Base-by-base conservation (phyloP, 2,797 vertebrate genomes). In the Paguma larvata region DNA sequence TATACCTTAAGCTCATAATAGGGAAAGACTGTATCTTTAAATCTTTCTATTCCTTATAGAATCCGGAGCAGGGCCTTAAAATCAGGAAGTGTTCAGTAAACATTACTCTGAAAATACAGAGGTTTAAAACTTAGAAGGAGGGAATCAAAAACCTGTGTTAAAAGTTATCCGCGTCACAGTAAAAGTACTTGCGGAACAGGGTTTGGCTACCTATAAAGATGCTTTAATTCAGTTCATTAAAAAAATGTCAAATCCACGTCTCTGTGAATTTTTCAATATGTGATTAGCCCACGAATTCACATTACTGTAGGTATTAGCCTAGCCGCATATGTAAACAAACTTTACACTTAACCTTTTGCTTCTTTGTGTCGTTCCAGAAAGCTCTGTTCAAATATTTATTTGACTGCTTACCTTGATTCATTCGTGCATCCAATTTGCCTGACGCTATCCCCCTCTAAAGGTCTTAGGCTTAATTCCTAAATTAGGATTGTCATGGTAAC, bases 401-500 rank as follows among this genome's bases (percentile, higher is more conserved):
- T 92, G 78, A 84, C 25, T 38, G 68, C 21, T 94, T 96, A 94
- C 4, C 15, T 41, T 93, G 1, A 53, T 70, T 97, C 59, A 78
- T 80, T 0, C 2, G 44, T 75, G 25, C 79, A 94, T 95, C 0
- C 46, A 89, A 85, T 96, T 75, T 75, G 89, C 97, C 82, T 93
- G 44, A 2, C 96, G 83, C 89, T 92, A 23, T 4, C 79, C 5
- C 51, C 88, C 80, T 73, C 51, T 85, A 96, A 98, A 97, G 14
- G 67, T 96, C 86, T 92, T 53, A 78, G 65, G 3, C 0, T 75
- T 97, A 96, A 62, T 65, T 30, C 46, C 38, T 97, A 15, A 97
- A 97, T 96, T 95, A 86, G 97, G 14, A 98, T 98, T 97, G 62
- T 94, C 87, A 97, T 97, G 90, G 95, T 83, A 97, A 98, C 94